A percentile compares a stretch with the other conserved stretches of the same genome.
Evolutionary conservation across 2,888 invertebrate genomes (phyloP).

Genomic region (Acleris literana): DNA sequence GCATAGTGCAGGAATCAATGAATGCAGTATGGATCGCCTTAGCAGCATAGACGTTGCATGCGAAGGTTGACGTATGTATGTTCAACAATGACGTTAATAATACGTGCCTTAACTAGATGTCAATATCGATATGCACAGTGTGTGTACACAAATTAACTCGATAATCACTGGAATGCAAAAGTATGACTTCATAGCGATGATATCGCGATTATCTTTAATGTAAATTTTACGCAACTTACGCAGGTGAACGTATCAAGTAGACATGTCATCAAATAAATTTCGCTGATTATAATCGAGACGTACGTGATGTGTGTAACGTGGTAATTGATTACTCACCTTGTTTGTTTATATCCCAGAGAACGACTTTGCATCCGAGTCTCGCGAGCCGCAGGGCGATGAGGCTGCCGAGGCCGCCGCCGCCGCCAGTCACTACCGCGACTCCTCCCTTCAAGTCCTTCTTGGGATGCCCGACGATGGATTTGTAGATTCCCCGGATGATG

Average conservation of each 20-base stretch:
- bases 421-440: conserved; percentile 94
- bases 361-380: conserved; percentile 89
- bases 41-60: neutral
- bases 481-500: conserved; percentile 82
- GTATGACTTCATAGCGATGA: conserved; percentile 15
- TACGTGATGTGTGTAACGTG: conserved; percentile 39
- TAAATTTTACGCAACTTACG: conserved; percentile 25
- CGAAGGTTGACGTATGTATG: neutral
- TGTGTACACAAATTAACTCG: neutral
- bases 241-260: conserved; percentile 21
- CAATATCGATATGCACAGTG: neutral
- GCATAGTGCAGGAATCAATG: conserved; percentile 6
- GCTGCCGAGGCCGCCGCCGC: conserved; percentile 93
- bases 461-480: conserved; percentile 84
- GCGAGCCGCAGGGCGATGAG: conserved; percentile 89
- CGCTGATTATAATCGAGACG: conserved; percentile 42
- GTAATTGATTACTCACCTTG: conserved; percentile 83
- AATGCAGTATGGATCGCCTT: neutral
- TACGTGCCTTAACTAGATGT: neutral
- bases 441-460: conserved; percentile 89
- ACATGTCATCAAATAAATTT: conserved; percentile 41
- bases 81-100: neutral
- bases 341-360: conserved; percentile 95
- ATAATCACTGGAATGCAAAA: conserved; percentile 4
- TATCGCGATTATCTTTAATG: conserved; percentile 10